Evolutionary conservation across 2,888 invertebrate species (phyloP).

Genomic region (Troilus luridus): DNA sequence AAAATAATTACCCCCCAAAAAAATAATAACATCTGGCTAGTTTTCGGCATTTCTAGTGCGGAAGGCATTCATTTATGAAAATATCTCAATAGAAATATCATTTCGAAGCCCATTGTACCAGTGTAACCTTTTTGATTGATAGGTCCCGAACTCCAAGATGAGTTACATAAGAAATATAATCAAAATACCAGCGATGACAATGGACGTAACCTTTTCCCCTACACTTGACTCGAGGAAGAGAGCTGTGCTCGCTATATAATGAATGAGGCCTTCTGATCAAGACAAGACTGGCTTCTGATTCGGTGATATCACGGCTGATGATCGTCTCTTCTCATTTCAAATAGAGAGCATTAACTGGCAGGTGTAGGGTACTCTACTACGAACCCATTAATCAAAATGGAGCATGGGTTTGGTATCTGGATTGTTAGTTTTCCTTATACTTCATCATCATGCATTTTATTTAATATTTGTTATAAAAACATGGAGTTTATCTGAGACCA

Average conservation of each 20-base stretch:
- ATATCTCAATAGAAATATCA: background rate
- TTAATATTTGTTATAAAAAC: no score
- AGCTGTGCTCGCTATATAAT: background rate
- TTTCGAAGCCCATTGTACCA: background rate
- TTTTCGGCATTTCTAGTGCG: no score
- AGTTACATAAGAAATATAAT: conserved; percentile 8
- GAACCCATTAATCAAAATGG: background rate
- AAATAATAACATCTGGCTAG: no score
- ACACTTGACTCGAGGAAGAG: background rate
- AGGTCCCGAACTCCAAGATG: background rate
- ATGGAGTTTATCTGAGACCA: no score
- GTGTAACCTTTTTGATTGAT: background rate
- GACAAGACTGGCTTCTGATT: background rate
- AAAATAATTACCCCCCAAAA: no score
- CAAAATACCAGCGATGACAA: background rate
- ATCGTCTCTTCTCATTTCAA: background rate
- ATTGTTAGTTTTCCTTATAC: background rate
- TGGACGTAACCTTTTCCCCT: background rate
- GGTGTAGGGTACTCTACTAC: background rate
- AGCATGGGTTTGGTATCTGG: background rate
- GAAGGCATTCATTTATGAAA: background rate
- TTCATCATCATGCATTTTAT: background rate
- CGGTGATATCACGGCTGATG: background rate
- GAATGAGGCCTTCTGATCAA: background rate
- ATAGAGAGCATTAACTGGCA: background rate